Base-by-base conservation (phyloP, 1,140 invertebrate species). In the Xylocopa sonorina region DNA sequence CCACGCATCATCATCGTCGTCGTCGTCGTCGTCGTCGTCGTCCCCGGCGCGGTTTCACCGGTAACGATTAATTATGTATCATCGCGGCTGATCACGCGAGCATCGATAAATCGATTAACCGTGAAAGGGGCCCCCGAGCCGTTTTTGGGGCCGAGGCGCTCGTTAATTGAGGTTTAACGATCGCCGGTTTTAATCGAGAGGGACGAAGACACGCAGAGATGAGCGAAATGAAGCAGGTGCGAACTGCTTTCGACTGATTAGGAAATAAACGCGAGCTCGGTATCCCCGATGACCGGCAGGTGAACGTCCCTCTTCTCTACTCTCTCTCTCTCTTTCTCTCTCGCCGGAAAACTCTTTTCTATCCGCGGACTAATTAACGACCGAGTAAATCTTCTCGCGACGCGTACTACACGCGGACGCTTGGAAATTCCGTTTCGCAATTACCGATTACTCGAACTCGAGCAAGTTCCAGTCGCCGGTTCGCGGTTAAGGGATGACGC, bases 241-340 rank as follows among this genome's bases (percentile, higher is more conserved):
- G 74, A 77, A 77, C 74, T n/a, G n/a, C n/a, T 77, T 77, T 77
- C 74, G 64, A 77, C 74, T n/a, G 74, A 77, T 77, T 77, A 77
- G 74, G 64, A 77, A 69, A 69, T 57, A 48, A 60, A 77, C 51
- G 60, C 50, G 43, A 74, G 51, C 24, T 74, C 50, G 34, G n/a
- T n/a, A n/a, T 18, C 7, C 34, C n/a, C 62, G 46, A n/a, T n/a
- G 0, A 67, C n/a, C n/a, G 74, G 64, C 64, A 69, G 64, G 74
- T 69, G 74, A 60, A 60, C 43, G 41, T 21, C 41, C 34, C 63
- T 68, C 58, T 68, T 68, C 7, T 74, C 72, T 2, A 43, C 41
- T 9, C 2, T 12, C 1, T 16, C 27, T 55, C 1, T 24, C 69
- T 72, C 38, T 48, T 46, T 14, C 24, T 9, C 6, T n/a, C 29